phyloP scores from a whole-genome alignment of 2,113 vertebrate genomes.

The Willisornis vidua region DNA sequence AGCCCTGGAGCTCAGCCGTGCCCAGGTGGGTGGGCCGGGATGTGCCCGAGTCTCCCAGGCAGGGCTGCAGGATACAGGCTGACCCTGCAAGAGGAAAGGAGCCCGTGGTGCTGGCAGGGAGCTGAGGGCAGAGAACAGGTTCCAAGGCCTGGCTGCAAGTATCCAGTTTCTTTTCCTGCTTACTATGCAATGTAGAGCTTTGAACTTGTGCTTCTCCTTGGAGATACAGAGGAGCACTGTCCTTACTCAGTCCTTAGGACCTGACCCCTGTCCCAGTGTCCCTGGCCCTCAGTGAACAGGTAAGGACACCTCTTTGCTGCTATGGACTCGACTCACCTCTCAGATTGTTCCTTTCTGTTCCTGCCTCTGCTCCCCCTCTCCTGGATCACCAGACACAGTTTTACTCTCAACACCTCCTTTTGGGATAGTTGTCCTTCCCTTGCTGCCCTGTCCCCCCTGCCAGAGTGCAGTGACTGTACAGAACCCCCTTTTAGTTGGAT shows the following conservation, averaged over 20 bases:
- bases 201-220: constrained; percentile 5
- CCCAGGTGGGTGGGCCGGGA: not conserved
- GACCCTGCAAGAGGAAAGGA: not conserved
- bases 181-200: constrained; percentile 63
- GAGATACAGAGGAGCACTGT: not conserved
- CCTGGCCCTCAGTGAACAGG: constrained; percentile 8
- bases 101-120: not conserved
- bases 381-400: not conserved
- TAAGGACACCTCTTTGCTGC: constrained; percentile 56
- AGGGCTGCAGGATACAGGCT: not conserved
- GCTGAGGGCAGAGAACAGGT: not conserved
- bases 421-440: not conserved
- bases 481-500: not conserved
- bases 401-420: not conserved
- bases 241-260: not conserved
- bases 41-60: not conserved
- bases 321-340: constrained; percentile 13
- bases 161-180: constrained; percentile 40
- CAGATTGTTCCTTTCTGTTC: not conserved
- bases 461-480: not conserved
- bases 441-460: not conserved
- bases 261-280: not conserved
- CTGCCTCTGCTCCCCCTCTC: not conserved
- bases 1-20: not conserved
- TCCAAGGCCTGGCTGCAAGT: not conserved